Base-by-base conservation (phyloP, 2,888 invertebrate species). In the Leistus spinibarbis region DNA sequence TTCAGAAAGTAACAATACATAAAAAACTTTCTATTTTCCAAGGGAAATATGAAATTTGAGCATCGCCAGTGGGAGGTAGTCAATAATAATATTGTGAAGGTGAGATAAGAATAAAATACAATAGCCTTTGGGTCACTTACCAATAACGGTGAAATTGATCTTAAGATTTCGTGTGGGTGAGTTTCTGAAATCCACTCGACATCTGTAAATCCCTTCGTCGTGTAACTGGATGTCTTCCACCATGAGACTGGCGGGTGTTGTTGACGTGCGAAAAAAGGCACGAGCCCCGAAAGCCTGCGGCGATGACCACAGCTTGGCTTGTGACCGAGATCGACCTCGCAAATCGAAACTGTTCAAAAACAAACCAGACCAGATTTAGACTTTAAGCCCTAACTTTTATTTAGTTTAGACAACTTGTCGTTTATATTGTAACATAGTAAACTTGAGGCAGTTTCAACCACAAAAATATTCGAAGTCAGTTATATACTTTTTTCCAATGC, bases 61-160 rank as follows among this genome's bases (percentile, higher is more conserved):
- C n/a, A n/a, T n/a, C n/a, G n/a, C n/a, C n/a, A n/a, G n/a, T n/a
- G n/a, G n/a, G n/a, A n/a, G n/a, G n/a, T n/a, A n/a, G n/a, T n/a
- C n/a, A n/a, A n/a, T n/a, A n/a, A n/a, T n/a, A n/a, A n/a, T n/a
- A n/a, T n/a, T n/a, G n/a, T n/a, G n/a, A 27, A 27, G 27, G 27
- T 27, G 27, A 27, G 4, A 40, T 40, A 40, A 13, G 1, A 40
- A 40, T 40, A 40, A 40, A 7, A 7, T 24, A 24, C 24, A 24
- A n/a, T 56, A 56, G 57, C 13, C 5, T 57, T 20, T 57, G 84
- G 82, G 67, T 81, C 80, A 88, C 91, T 90, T 86, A 92, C 92
- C 90, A 79, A 93, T 92, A 78, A 93, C 91, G 79, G 92, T 92
- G 80, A 93, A 89, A 85, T 92, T 92, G 83, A 93, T 91, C 85